These are phyloP conservation scores for Margarornis squamiger DNA, from an alignment of 2,797 vertebrate species.

Conservation along the genomic window DNA sequence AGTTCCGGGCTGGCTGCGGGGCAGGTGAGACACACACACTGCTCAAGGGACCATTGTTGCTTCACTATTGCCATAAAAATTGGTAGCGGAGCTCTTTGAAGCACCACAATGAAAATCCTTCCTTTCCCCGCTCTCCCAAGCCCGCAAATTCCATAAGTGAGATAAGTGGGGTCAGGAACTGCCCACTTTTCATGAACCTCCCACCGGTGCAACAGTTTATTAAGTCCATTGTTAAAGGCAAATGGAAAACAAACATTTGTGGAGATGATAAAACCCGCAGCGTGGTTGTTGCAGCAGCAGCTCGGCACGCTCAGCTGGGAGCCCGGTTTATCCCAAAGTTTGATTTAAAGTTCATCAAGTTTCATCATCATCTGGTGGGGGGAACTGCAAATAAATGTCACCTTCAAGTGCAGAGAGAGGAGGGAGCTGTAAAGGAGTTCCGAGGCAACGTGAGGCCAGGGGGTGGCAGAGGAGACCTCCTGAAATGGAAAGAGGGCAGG, in stretches of 20 bases:
- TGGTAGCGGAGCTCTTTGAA: constrained; percentile 29
- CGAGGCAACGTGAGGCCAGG: not conserved
- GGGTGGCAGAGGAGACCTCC: not conserved
- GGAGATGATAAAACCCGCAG: constrained; percentile 26
- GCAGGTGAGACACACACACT: constrained; percentile 23
- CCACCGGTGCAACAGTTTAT: constrained; percentile 53
- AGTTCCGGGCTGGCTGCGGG: constrained; percentile 58
- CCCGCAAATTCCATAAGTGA: constrained; percentile 16
- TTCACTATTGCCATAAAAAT: constrained; percentile 24
- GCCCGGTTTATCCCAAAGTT: constrained; percentile 21
- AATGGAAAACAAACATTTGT: constrained; percentile 73
- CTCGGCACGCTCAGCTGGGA: not conserved
- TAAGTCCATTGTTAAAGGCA: constrained; percentile 65
- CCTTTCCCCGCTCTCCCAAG: constrained; percentile 21
- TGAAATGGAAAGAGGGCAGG: not conserved
- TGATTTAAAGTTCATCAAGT: constrained; percentile 60
- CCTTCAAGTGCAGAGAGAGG: constrained; percentile 14
- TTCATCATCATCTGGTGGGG: constrained; percentile 23
- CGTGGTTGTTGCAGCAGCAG: not conserved
- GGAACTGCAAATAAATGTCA: constrained; percentile 62
- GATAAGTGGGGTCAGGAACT: not conserved
- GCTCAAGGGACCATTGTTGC: not conserved
- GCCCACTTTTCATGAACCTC: constrained; percentile 36
- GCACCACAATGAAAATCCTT: not conserved
- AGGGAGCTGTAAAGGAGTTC: constrained; percentile 41